A percentile compares a stretch with the other conserved stretches of the same genome.
phyloP scores from a whole-genome alignment of 2,113 vertebrate genomes.

The Sinocyclocheilus anophthalmus region DNA sequence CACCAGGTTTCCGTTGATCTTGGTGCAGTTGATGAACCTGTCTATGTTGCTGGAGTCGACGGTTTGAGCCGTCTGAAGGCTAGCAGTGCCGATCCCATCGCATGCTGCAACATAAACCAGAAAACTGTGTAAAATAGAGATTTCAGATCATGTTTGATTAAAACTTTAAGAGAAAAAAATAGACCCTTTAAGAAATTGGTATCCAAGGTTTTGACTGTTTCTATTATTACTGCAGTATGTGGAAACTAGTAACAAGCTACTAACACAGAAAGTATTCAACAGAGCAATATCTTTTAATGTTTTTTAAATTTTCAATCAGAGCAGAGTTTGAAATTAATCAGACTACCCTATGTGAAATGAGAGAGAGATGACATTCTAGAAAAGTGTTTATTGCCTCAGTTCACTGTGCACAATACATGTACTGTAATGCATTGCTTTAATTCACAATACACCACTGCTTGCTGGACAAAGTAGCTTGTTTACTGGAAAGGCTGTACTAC shows the following conservation, averaged over 20 bases:
- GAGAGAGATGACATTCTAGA: not conserved
- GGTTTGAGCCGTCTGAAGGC: conserved; percentile 87
- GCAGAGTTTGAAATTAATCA: not conserved
- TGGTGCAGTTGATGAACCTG: conserved; percentile 97
- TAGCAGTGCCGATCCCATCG: conserved; percentile 94
- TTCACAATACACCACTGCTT: not conserved
- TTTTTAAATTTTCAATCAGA: not conserved
- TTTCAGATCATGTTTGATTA: not conserved
- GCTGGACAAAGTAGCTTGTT: not conserved
- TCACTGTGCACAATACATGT: not conserved
- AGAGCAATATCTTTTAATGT: no score
- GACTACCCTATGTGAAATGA: not conserved
- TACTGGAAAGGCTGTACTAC: not conserved
- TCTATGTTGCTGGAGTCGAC: conserved; percentile 98
- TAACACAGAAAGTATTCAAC: not conserved
- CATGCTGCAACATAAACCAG: conserved; percentile 78
- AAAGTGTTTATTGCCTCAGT: not conserved
- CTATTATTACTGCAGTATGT: no score
- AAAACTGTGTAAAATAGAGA: not conserved
- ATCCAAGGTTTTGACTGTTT: not conserved
- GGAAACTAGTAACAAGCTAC: no score
- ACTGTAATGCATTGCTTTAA: not conserved
- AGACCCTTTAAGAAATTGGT: not conserved
- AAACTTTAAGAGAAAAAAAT: not conserved
- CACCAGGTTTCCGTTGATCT: conserved; percentile 98